Evolutionary conservation across 1,140 invertebrate genomes (phyloP).

Genomic region (Phortica variegata): DNA sequence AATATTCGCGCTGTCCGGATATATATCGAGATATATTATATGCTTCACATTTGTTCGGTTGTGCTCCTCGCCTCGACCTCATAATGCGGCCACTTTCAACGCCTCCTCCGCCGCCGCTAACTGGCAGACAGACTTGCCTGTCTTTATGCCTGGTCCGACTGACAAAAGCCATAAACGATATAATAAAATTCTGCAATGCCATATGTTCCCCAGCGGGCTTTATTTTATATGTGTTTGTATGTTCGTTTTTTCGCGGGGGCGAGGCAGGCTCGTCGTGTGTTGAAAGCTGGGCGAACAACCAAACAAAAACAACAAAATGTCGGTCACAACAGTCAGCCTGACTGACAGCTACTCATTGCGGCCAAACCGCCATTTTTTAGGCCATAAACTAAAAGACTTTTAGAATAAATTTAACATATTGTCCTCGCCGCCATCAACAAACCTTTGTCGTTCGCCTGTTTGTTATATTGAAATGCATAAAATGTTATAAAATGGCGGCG

Average conservation of each 20-base stretch:
- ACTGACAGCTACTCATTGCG: too few relatives aligned
- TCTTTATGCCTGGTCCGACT: too few relatives aligned
- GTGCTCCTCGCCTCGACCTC: slow-evolving; percentile 4
- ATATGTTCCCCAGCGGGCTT: slow-evolving; percentile 53
- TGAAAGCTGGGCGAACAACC: slow-evolving; percentile 4
- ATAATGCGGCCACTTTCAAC: background rate
- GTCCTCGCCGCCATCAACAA: slow-evolving; percentile 9
- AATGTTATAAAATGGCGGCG: too few relatives aligned
- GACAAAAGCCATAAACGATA: slow-evolving; percentile 52
- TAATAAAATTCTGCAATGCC: slow-evolving; percentile 53
- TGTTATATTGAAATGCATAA: too few relatives aligned
- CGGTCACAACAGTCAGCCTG: slow-evolving; percentile 4
- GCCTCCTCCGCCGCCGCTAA: slow-evolving; percentile 6
- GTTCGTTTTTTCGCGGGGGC: slow-evolving; percentile 9
- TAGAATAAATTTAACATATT: slow-evolving; percentile 46
- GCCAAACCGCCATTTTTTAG: background rate
- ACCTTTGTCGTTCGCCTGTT: too few relatives aligned
- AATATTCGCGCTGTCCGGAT: slow-evolving; percentile 34
- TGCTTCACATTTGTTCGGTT: slow-evolving; percentile 5
- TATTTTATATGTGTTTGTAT: slow-evolving; percentile 28
- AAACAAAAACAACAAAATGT: slow-evolving; percentile 16
- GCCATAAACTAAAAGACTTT: slow-evolving; percentile 52
- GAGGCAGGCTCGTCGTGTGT: slow-evolving; percentile 12
- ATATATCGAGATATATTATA: background rate
- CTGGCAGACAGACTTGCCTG: too few relatives aligned